phyloP scores from a whole-genome alignment of 2,888 invertebrate genomes.

The Tortricodes alternella region DNA sequence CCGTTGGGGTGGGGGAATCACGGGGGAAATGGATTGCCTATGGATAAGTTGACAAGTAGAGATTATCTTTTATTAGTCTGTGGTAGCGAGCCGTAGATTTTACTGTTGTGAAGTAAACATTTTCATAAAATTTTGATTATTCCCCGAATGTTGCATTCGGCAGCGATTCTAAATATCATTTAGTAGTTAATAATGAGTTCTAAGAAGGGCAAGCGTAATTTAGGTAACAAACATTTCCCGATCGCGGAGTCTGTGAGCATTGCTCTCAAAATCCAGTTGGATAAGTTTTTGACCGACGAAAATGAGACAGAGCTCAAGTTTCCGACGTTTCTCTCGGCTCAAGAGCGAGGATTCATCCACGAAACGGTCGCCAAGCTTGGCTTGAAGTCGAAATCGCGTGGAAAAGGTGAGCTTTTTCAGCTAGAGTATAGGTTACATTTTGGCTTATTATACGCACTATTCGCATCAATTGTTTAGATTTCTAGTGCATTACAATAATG shows the following conservation, averaged over 20 bases:
- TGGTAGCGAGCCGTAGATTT: too few relatives aligned
- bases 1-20: too few relatives aligned
- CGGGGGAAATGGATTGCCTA: too few relatives aligned
- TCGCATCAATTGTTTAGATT: neutral
- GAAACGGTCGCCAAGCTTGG: constrained; percentile 86
- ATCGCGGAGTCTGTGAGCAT: constrained; percentile 78
- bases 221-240: constrained; percentile 72
- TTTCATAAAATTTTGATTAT: neutral
- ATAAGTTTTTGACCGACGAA: constrained; percentile 73
- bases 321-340: constrained; percentile 88
- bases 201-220: constrained; percentile 66
- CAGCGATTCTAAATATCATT: constrained; percentile 4
- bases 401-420: constrained; percentile 83
- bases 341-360: constrained; percentile 92
- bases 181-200: constrained; percentile 60
- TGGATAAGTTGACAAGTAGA: too few relatives aligned
- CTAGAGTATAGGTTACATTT: constrained; percentile 20
- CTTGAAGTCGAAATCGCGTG: constrained; percentile 91
- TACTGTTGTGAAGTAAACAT: too few relatives aligned
- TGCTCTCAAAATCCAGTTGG: constrained; percentile 74
- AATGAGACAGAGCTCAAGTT: constrained; percentile 82
- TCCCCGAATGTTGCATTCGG: neutral
- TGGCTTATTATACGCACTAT: neutral
- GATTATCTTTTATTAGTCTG: too few relatives aligned
- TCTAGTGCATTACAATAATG: too few relatives aligned